phyloP scores from a whole-genome alignment of 2,888 invertebrate genomes.

The Drosophila ochracea region DNA sequence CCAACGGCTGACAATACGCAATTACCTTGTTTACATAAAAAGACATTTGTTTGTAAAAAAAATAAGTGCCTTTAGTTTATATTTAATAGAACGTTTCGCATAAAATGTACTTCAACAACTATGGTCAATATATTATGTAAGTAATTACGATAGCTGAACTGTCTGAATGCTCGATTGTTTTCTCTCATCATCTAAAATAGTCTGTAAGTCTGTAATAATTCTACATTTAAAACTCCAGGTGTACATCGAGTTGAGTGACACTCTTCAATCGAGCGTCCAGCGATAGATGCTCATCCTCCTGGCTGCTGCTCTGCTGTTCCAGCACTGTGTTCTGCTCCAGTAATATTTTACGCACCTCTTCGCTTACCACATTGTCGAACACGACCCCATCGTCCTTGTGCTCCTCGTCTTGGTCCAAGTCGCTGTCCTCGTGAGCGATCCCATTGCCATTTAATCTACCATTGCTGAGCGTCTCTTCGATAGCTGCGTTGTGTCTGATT shows the following conservation, averaged over 20 bases:
- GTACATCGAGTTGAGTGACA: slow-evolving; percentile 59
- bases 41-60: slow-evolving; percentile 29
- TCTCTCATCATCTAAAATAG: neutral
- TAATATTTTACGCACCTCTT: slow-evolving; percentile 65
- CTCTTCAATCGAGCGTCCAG: slow-evolving; percentile 68
- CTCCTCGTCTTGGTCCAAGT: slow-evolving; percentile 52
- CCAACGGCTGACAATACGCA: neutral
- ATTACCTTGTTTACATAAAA: neutral
- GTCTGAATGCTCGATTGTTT: neutral
- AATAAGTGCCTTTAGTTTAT: slow-evolving; percentile 45
- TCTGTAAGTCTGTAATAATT: slow-evolving; percentile 8
- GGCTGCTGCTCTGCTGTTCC: slow-evolving; percentile 11
- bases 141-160: slow-evolving; percentile 30
- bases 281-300: slow-evolving; percentile 24
- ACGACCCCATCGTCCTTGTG: slow-evolving; percentile 5
- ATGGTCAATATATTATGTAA: slow-evolving; percentile 22
- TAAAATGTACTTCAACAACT: slow-evolving; percentile 56
- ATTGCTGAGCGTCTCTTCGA: slow-evolving; percentile 40
- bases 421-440: slow-evolving; percentile 33
- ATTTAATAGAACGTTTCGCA: slow-evolving; percentile 33
- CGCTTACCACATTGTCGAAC: neutral
- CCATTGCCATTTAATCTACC: slow-evolving; percentile 65
- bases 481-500: slow-evolving; percentile 5
- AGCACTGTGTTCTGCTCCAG: slow-evolving; percentile 54
- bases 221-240: slow-evolving; percentile 70